Evolutionary conservation across 2,888 invertebrate genomes (phyloP).

Genomic region (Portevinia maculata): DNA sequence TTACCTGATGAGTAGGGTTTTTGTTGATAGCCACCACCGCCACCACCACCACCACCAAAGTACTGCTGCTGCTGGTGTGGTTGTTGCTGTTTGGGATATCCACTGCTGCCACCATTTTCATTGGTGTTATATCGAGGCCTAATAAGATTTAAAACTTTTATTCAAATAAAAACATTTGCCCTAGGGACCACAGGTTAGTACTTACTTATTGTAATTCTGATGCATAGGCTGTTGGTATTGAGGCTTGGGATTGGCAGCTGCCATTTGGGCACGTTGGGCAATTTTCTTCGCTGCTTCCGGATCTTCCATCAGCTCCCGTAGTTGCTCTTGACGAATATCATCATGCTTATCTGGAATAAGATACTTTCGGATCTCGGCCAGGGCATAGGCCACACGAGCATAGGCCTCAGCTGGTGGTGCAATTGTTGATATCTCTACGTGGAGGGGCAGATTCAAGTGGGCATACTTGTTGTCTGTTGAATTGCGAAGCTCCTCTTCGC

Average conservation of each 20-base stretch:
- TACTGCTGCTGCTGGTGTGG: conserved; percentile 48
- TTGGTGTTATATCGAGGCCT: conserved; percentile 59
- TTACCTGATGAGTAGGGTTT: conserved; percentile 65
- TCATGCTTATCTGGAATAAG: conserved; percentile 87
- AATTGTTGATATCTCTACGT: conserved; percentile 93
- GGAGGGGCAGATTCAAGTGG: conserved; percentile 93
- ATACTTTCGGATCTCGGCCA: conserved; percentile 90
- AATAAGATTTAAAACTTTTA: conserved; percentile 62
- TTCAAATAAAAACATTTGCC: conserved; percentile 67
- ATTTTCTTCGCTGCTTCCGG: conserved; percentile 81
- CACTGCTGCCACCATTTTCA: conserved; percentile 60
- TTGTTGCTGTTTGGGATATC: conserved; percentile 59
- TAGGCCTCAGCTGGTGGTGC: conserved; percentile 94
- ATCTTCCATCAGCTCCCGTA: conserved; percentile 87
- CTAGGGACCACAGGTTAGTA: conserved; percentile 31
- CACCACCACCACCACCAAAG: conserved; percentile 48
- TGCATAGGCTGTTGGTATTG: conserved; percentile 77
- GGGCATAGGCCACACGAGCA: conserved; percentile 92
- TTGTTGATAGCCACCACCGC: conserved; percentile 58
- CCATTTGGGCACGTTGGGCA: conserved; percentile 78
- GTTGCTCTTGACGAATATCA: conserved; percentile 92
- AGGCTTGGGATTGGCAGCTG: conserved; percentile 66
- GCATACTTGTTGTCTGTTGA: conserved; percentile 94
- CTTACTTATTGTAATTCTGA: conserved; percentile 70
- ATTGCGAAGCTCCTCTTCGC: conserved; percentile 91